Base-by-base conservation (phyloP, 2,888 invertebrate species). In the Xestia sexstrigata region DNA sequence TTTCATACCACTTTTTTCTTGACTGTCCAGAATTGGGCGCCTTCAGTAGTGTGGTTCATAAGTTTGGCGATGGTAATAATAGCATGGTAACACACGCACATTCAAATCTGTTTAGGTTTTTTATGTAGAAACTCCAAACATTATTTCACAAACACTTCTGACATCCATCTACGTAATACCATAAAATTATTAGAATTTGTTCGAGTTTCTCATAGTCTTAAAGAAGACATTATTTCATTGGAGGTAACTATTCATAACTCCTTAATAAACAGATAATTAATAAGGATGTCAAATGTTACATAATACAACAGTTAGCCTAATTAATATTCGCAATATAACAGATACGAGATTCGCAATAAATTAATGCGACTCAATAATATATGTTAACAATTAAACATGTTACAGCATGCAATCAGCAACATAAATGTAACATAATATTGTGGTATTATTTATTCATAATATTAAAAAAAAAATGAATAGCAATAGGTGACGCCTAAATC, bases 261-360 rank as follows among this genome's bases (percentile, higher is more conserved):
- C 20, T 68, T 9, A 42, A 8, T 73, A 52, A 23, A n/a, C 11
- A 17, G 23, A 52, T 35, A 60, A 72, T n/a, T 15, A 49, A 39
- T 47, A 17, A 52, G n/a, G n/a, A n/a, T n/a, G 65, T 76, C 63
- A 58, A 55, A 45, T 45, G 35, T 83, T 45, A 77, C 66, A 35
- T 20, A 76, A 47, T 47, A 72, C 58, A 82, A 70, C 65, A 77
- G 20, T 55, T 67, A 80, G 30, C 47, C 67, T 80, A 78, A 47
- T 55, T 70, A 78, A 62, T 60, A 77, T 78, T 78, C 42, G 67
- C 66, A 67, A 83, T 23, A 35, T 45, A 76, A 58, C 66, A 76
- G 58, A 66, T 35, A 49, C 0, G 58, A 70, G 78, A 70, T 78
- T 78, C 83, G 66, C 70, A 62, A 58, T 55, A 66, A 60, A 76